These are phyloP conservation scores for Drosophila ambigua DNA, from an alignment of 1,140 invertebrate genomes.

Conservation along the genomic window DNA sequence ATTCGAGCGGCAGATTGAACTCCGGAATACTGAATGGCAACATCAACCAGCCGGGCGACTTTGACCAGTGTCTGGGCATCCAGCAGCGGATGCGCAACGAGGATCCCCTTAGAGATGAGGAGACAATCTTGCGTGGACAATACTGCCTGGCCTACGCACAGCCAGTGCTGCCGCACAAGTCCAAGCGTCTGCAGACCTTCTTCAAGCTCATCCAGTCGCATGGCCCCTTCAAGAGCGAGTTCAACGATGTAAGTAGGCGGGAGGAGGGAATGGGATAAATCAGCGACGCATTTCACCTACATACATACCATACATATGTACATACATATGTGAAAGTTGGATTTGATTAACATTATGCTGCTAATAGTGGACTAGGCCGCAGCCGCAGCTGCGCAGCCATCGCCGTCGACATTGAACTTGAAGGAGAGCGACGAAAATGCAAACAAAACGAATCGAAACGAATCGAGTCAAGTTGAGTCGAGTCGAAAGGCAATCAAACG, in stretches of 20 bases:
- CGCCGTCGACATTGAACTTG: constrained; percentile 70
- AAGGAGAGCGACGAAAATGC: constrained; percentile 42
- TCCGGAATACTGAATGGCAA: constrained; percentile 87
- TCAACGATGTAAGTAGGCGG: constrained; percentile 86
- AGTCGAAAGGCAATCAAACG: constrained; percentile 18
- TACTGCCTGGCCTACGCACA: constrained; percentile 87
- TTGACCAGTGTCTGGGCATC: constrained; percentile 86
- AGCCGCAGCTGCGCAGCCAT: not conserved
- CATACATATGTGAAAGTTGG: constrained; percentile 25
- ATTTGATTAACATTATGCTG: constrained; percentile 37
- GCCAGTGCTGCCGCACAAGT: constrained; percentile 84
- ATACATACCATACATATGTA: not conserved
- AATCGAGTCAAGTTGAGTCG: too few species aligned
- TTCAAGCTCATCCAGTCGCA: constrained; percentile 87
- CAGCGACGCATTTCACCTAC: not conserved
- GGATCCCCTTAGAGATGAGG: constrained; percentile 18
- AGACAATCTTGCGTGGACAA: constrained; percentile 84
- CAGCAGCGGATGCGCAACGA: constrained; percentile 36
- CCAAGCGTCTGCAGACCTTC: constrained; percentile 84
- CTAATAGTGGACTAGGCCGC: constrained; percentile 15
- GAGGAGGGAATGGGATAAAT: not conserved
- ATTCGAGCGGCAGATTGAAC: constrained; percentile 85
- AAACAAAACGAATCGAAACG: constrained; percentile 12
- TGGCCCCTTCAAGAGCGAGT: constrained; percentile 87
- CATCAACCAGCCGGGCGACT: constrained; percentile 87